A percentile compares a stretch with the other conserved stretches of the same genome.
These are phyloP conservation scores for Xiphorhynchus erythropygius DNA, from an alignment of 2,797 vertebrate species.

Conservation along the genomic window DNA sequence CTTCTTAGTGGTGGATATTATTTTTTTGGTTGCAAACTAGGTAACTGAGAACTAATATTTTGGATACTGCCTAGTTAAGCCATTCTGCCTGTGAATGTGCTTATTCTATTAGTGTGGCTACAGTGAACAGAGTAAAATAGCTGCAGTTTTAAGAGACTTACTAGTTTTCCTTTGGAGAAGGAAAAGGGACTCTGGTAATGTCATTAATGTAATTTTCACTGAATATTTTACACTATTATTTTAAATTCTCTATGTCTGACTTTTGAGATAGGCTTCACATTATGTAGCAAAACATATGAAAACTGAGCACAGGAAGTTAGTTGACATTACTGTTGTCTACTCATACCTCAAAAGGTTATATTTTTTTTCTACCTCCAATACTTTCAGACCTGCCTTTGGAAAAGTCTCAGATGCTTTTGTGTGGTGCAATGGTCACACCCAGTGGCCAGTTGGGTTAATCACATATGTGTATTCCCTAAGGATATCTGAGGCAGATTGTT, in stretches of 20 bases:
- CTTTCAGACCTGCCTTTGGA: slow-evolving; percentile 4
- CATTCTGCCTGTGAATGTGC: not conserved
- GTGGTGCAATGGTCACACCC: slow-evolving; percentile 77
- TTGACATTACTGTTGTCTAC: not conserved
- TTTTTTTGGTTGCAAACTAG: not conserved
- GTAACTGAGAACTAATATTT: not conserved
- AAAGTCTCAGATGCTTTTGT: slow-evolving; percentile 50
- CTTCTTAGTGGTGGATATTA: not conserved
- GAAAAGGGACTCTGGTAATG: not conserved
- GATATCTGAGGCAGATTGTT: slow-evolving; percentile 46
- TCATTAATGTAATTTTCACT: not conserved
- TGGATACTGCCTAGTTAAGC: not conserved
- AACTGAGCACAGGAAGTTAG: not conserved
- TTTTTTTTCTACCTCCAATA: not conserved
- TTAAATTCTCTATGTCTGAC: not conserved
- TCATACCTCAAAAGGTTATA: not conserved
- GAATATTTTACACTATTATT: not conserved
- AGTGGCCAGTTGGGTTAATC: slow-evolving; percentile 72
- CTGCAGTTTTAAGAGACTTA: slow-evolving; percentile 3
- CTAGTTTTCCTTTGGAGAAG: not conserved
- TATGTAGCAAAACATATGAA: not conserved
- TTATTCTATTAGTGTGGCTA: not conserved
- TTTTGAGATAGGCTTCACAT: not conserved
- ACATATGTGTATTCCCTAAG: slow-evolving; percentile 61
- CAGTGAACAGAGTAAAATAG: not conserved